Evolutionary conservation across 2,797 vertebrate genomes (phyloP).

Genomic region (Gallinago solitaria): DNA sequence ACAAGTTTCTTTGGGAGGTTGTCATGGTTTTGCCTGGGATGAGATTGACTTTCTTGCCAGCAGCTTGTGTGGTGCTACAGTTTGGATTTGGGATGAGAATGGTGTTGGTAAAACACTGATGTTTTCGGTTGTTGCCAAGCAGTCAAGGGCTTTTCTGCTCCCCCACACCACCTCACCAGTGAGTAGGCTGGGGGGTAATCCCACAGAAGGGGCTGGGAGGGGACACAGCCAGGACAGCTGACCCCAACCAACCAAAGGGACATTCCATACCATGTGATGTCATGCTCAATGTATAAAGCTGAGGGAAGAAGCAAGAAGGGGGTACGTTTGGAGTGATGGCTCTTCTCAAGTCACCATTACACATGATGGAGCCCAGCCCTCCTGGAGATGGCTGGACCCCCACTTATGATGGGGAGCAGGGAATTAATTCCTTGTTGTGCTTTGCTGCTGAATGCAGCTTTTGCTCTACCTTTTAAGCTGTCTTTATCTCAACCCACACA

Average conservation of each 20-base stretch:
- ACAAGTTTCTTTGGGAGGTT: neutral
- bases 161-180: neutral
- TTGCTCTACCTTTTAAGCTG: neutral
- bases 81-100: neutral
- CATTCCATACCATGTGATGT: neutral
- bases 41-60: neutral
- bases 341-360: neutral
- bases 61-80: neutral
- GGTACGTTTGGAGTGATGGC: neutral
- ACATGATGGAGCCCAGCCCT: too few species aligned
- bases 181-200: neutral
- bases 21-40: neutral
- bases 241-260: neutral
- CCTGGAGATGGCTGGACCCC: neutral
- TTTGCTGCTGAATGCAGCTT: neutral
- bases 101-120: neutral
- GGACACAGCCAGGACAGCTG: neutral
- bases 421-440: neutral
- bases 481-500: neutral
- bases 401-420: neutral
- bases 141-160: neutral
- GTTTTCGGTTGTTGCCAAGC: neutral
- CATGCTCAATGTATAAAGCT: neutral
- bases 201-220: neutral
- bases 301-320: neutral